Base-by-base conservation (phyloP, 2,113 vertebrate species). In the Hyperoodon ampullatus region DNA sequence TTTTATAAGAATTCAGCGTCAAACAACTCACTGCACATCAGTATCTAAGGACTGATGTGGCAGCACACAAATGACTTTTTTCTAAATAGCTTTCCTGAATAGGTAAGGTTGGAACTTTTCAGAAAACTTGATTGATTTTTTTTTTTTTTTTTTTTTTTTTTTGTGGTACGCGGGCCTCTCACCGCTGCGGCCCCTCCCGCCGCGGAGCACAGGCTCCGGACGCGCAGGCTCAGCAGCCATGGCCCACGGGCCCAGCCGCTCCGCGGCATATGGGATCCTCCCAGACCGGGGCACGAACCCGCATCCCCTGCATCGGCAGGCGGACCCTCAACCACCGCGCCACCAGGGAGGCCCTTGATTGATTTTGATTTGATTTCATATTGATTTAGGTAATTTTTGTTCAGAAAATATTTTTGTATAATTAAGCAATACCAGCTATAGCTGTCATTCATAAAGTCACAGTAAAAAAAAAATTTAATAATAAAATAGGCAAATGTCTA, bases 361-460 rank as follows among this genome's bases (percentile, higher is more conserved):
- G 16, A 58, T 58, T 58, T 58, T 58, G 55, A 21, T 58, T 21
- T 19, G 55, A 58, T 58, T 58, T 58, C 55, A 58, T 60, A 35
- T 1, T 65, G 11, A 84, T 74, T 72, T 81, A 60, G 7, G 24
- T 88, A 78, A 92, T 89, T 94, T 90, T 85, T 18, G 93, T 87
- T 94, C 24, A 82, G 30, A 97, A 96, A 80, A 33, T 24, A 88
- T 35, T 93, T 96, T 81, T 93, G 23, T 81, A n/a, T 85, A 83
- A 85, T 61, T 75, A 91, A 84, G 39, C 19, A 81, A 90, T 70
- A 81, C 18, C 39, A 91, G 61, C 68, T 53, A 81, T 33, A 70
- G 35, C 70, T 33, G 39, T 70, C 44, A 92, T n/a, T 60, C 39
- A 97, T 26, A 53, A 65, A 96, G 42, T 39, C 85, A 78, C 6